Base-by-base conservation (phyloP, 2,113 vertebrate genomes). In the Corythornis madagascariensis region DNA sequence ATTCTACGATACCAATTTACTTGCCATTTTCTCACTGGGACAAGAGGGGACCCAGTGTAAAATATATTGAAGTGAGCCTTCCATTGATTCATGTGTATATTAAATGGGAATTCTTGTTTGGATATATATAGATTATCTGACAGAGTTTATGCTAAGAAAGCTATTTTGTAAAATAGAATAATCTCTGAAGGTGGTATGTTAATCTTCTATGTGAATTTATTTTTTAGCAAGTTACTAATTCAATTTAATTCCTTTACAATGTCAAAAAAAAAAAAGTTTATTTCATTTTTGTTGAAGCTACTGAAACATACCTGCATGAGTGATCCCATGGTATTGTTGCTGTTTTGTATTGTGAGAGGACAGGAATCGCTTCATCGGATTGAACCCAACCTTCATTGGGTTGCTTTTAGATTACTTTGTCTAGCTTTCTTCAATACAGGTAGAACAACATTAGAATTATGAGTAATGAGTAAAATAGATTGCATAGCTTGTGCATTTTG, bases 71-170 rank as follows among this genome's bases (percentile, higher is more conserved):
- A 83, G 11, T 31, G 43, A 55, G 3, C 7, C 11, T 65, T 50
- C 11, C 15, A 24, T 20, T 66, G 14, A 31, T 40, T 45, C 2
- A 1, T 3, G 4, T 88, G 31, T 38, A 38, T 38, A 38, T 38
- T 38, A 53, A 20, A 9, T 45, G 24, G 9, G 4, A 63, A 33
- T 50, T 52, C 7, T 16, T 5, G 1, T 22, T 70, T 26, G 40
- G 50, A 4, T 0, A 3, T 40, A 2, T 61, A 3, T 33, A 35
- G 8, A 3, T 16, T 35, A 5, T 26, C 6, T 50, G 60, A 52
- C 4, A 18, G 16, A n/a, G 17, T 4, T 74, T 42, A 26, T 29
- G 8, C 13, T 26, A 31, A 33, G n/a, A 61, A 82, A 79, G 7
- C 13, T 1, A 0, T 33, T 35, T 5, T 0, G 1, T 73, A 13